Base-by-base conservation (phyloP, 2,113 vertebrate species). In the Nansenia antarctica region DNA sequence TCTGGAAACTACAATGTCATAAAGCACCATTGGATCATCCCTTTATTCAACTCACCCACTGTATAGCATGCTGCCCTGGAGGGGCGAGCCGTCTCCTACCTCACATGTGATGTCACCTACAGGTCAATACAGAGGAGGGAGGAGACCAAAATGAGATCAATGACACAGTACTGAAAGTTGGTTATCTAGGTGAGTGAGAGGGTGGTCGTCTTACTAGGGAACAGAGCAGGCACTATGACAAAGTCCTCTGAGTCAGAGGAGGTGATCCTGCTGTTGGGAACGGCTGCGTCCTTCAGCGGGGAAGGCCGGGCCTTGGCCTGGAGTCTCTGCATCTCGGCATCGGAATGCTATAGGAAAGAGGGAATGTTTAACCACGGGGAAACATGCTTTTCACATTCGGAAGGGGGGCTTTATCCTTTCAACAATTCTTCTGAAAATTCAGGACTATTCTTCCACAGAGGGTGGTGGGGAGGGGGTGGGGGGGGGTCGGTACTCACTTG, bases 161-260 rank as follows among this genome's bases (percentile, higher is more conserved):
- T 15, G 6, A 3, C 30, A 22, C 2, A 22, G 11, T n/a, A 34
- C 15, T 20, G 67, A 24, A 27, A 58, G 3, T 15, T n/a, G 9
- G 39, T n/a, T 64, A 31, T 65, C 35, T 20, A 9, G 12, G 1
- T 11, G 5, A 52, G 8, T 32, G 37, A 59, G 22, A 32, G 24
- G 24, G 74, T 4, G 74, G 73, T 55, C 59, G 29, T 70, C 93
- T 89, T 89, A 97, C 96, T 91, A 90, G 93, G 89, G 79, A 93
- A 94, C 84, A 95, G 94, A 3, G 90, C 93, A 0, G 95, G 94
- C 70, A 98, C 94, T 93, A 99, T 94, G 52, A 99, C 95, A 0
- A 95, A 99, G 77, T 98, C 97, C 0, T 98, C 96, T 0, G 91
- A 93, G 84, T 94, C 94, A 1, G 93, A 94, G n/a, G 93, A 93